phyloP scores from a whole-genome alignment of 1,140 invertebrate genomes.

The Geopemphigus sp. region DNA sequence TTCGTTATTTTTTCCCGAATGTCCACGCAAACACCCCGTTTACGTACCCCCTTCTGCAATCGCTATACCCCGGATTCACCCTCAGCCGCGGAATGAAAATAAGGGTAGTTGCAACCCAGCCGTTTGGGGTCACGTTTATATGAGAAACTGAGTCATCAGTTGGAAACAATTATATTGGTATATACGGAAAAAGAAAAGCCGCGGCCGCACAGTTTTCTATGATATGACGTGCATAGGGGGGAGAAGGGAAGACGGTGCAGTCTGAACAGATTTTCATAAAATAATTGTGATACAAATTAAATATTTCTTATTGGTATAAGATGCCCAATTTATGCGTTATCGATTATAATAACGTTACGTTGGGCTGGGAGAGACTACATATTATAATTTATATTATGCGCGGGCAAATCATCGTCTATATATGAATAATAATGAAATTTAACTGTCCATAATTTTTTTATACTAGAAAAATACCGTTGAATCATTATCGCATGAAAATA shows the following conservation, averaged over 20 bases:
- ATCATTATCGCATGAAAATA: no score
- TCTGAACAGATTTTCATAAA: background rate
- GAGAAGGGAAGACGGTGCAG: no score
- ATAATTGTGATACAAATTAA: background rate
- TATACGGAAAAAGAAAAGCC: conserved; percentile 2
- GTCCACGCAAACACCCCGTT: conserved; percentile 49
- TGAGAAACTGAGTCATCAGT: conserved; percentile 49
- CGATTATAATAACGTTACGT: no score
- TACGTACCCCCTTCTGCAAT: conserved; percentile 44
- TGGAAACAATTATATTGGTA: conserved; percentile 39
- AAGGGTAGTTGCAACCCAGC: conserved; percentile 35
- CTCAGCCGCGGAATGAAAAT: conserved; percentile 40
- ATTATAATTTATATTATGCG: no score
- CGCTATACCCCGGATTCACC: background rate
- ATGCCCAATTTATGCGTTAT: no score
- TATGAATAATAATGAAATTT: no score
- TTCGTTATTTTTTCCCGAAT: conserved; percentile 49
- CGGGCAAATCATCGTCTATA: no score
- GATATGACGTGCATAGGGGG: no score
- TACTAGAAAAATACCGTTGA: no score
- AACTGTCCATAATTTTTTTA: no score
- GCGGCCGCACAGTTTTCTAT: background rate
- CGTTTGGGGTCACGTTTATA: conserved; percentile 35
- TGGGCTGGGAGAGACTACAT: no score
- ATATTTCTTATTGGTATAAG: no score